Base-by-base conservation (phyloP, 2,113 vertebrate species). In the Silurus asotus region DNA sequence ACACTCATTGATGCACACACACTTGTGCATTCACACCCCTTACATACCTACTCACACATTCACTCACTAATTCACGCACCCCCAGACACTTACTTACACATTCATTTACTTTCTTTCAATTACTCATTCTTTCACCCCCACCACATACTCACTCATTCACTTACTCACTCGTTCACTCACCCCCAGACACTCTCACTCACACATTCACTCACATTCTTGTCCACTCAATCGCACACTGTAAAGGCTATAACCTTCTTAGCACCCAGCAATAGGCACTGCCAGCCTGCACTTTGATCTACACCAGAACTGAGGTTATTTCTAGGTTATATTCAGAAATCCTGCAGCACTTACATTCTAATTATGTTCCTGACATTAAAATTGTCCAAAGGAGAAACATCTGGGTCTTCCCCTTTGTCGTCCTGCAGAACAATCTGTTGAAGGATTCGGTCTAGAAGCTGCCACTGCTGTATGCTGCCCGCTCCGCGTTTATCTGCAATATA, bases 351-450 rank as follows among this genome's bases (percentile, higher is more conserved):
- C 98, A 99, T 97, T 92, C 96, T 97, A 91, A 99, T 96, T 8
- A 99, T 97, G 91, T 97, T 99, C 93, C 96, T 99, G 84, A 99
- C 97, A 19, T 95, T 98, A 94, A 99, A 99, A 93, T 99, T 98
- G 89, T 98, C 97, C 93, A 99, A 15, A 0, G 97, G 96, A 58
- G 97, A 94, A 79, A 93, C 92, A 84, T 99, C 98, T 0, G 97
- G 98, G 92, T 99, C 97, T 87, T 97, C 93, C 1, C 98, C 98
- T 92, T 94, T 96, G 81, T 99, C 98, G 15, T 97, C 97, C 92
- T 99, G 98, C 23, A 99, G 96, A 88, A 99, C 96, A 0, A 99
- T 96, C 94, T 99, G 98, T 92, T 99, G 98, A 6, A 99, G 95
- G 92, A 99, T 98, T 70, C 97, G 93, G 91, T 99, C 98, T 85